Evolutionary conservation across 2,888 invertebrate genomes (phyloP).

Genomic region (Eupithecia abbreviata): DNA sequence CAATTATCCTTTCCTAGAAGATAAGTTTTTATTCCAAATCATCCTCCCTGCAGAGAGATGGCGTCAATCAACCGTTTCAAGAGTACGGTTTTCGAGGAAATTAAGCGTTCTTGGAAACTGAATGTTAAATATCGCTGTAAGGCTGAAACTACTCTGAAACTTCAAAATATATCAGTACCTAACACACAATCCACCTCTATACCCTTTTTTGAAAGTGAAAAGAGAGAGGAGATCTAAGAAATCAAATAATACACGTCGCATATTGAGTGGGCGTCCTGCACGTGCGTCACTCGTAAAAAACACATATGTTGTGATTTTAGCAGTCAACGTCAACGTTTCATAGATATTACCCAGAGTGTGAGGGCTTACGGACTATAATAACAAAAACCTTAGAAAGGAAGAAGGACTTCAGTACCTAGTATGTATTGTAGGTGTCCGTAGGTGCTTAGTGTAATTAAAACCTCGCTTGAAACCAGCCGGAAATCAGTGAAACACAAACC

Average conservation of each 20-base stretch:
- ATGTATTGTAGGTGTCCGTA: neutral
- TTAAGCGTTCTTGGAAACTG: constrained; percentile 15
- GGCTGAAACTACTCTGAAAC: constrained; percentile 22
- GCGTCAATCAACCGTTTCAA: constrained; percentile 24
- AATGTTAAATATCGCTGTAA: neutral
- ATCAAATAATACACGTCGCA: too few relatives aligned
- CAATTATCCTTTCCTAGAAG: constrained; percentile 18
- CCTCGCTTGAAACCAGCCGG: neutral
- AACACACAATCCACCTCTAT: neutral
- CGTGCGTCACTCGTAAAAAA: too few relatives aligned
- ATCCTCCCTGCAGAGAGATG: constrained; percentile 21
- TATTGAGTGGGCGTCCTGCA: too few relatives aligned
- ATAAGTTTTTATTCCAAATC: constrained; percentile 10
- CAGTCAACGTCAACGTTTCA: too few relatives aligned
- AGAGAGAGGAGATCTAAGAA: too few relatives aligned
- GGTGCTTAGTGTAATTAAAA: neutral
- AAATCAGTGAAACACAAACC: neutral
- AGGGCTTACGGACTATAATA: too few relatives aligned
- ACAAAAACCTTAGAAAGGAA: too few relatives aligned
- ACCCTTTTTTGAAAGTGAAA: too few relatives aligned
- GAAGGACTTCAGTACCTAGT: too few relatives aligned
- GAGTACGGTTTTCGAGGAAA: constrained; percentile 25
- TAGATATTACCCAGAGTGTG: too few relatives aligned
- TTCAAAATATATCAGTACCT: neutral
- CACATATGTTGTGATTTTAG: too few relatives aligned